Conservation (phyloP, 2,797 vertebrate species). For the Sandelia bainsii region DNA sequence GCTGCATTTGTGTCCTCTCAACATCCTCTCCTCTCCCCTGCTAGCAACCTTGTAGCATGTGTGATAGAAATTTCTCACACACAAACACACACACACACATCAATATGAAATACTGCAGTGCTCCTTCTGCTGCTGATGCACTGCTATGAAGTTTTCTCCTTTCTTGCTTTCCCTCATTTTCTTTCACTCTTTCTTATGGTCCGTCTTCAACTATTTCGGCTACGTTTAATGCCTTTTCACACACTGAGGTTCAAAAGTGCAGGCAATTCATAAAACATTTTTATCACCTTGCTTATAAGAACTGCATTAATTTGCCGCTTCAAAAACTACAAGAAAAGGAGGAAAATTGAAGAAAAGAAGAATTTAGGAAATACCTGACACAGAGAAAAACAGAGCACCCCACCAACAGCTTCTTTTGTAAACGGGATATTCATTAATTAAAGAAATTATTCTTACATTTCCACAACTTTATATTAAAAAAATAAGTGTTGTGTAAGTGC, state of each 20-base stretch:
- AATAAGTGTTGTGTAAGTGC: constrained; percentile 27
- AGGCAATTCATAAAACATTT: constrained; percentile 69
- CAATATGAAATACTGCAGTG: constrained; percentile 37
- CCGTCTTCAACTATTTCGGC: constrained; percentile 6
- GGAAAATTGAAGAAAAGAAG: background rate
- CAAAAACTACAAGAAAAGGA: constrained; percentile 35
- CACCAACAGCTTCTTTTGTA: constrained; percentile 13
- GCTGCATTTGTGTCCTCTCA: constrained; percentile 55
- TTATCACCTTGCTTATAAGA: constrained; percentile 74
- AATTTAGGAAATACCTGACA: constrained; percentile 35
- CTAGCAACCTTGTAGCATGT: constrained; percentile 29
- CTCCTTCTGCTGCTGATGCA: constrained; percentile 57
- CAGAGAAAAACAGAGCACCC: constrained; percentile 9
- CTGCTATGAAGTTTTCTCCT: constrained; percentile 40
- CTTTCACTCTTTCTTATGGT: constrained; percentile 11
- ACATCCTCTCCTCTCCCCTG: constrained; percentile 35
- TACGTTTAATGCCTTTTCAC: constrained; percentile 62
- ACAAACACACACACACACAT: constrained; percentile 10
- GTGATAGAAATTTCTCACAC: constrained; percentile 22
- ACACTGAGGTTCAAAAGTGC: constrained; percentile 69
- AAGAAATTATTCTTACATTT: constrained; percentile 40
- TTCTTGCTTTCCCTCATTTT: constrained; percentile 9
- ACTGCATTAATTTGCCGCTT: constrained; percentile 60
- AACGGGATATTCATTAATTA: constrained; percentile 44
- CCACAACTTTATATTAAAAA: constrained; percentile 42